Percentiles rank a stretch among this genome's conserved stretches.
Evolutionary conservation across 2,797 vertebrate species (phyloP).

Genomic region (Vireo griseus): DNA sequence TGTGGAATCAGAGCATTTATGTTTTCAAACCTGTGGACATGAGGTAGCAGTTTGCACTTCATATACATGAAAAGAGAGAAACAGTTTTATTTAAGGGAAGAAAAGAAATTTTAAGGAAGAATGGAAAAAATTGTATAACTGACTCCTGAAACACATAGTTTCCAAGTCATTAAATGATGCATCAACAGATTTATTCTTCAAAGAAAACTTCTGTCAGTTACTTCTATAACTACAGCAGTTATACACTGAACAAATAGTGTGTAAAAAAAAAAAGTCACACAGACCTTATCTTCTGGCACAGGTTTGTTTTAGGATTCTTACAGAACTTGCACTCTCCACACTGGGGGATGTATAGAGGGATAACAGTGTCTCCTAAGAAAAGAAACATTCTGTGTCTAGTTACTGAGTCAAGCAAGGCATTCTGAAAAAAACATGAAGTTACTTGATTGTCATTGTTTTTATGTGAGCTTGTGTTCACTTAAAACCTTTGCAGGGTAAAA

Average conservation of each 20-base stretch:
- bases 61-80: background rate
- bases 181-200: background rate
- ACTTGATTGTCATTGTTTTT: background rate
- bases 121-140: background rate
- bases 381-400: background rate
- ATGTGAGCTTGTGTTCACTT: background rate
- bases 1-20: background rate
- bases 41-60: background rate
- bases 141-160: background rate
- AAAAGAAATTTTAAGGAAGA: background rate
- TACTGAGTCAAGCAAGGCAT: background rate
- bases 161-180: background rate
- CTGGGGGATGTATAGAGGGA: conserved; percentile 92
- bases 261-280: background rate
- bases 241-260: background rate
- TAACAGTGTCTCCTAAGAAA: conserved; percentile 85
- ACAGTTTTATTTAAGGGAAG: background rate
- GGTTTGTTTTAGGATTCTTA: conserved; percentile 94
- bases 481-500: background rate
- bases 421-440: background rate
- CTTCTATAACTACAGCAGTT: background rate
- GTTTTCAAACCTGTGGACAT: background rate
- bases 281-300: conserved; percentile 97
- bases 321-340: conserved; percentile 98
- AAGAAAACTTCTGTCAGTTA: background rate